Base-by-base conservation (phyloP, 2,888 invertebrate genomes). In the Caenorhabditis sp. region DNA sequence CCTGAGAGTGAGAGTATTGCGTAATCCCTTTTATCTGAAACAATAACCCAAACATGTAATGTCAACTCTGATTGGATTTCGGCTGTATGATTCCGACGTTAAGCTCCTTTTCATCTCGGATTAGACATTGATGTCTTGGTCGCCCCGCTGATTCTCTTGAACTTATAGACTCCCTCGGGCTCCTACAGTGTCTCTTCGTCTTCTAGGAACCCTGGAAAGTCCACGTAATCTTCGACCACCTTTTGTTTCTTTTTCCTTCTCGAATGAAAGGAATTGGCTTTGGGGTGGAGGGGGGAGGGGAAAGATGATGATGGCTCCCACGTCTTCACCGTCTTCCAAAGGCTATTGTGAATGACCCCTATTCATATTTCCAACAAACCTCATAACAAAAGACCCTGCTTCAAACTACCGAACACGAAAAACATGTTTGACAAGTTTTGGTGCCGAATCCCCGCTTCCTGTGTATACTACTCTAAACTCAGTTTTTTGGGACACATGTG, bases 351-450 rank as follows among this genome's bases (percentile, higher is more conserved):
- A 72, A 40, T 60, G 58, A 69, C 60, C 69, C 71, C 72, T 72
- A 72, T 72, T 72, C 64, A 72, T 58, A 64, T 72, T 72, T 72
- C 44, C 64, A 72, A 65, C 58, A 74, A 35, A 50, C 60, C 61
- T 68, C 67, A 53, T 67, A 76, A 76, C 76, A 76, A 76, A 76
- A 76, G 76, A 61, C 53, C 65, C 65, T 24, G 76, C 60, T 61
- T 67, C 67, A 76, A 76, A 76, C 67, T 67, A 67, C 76, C 67
- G 76, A 76, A 76, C 76, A 67, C 67, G 67, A 61, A 76, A 76
- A 76, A 76, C 76, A 76, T 76, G 67, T 76, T 76, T 76, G 76
- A 76, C 76, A 76, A 76, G 76, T 76, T 76, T 72, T 76, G 67
- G 76, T 76, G 76, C 76, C 67, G 67, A 76, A 76, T 76, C 76